phyloP scores from a whole-genome alignment of 2,888 invertebrate genomes.

The Baccha elongata region DNA sequence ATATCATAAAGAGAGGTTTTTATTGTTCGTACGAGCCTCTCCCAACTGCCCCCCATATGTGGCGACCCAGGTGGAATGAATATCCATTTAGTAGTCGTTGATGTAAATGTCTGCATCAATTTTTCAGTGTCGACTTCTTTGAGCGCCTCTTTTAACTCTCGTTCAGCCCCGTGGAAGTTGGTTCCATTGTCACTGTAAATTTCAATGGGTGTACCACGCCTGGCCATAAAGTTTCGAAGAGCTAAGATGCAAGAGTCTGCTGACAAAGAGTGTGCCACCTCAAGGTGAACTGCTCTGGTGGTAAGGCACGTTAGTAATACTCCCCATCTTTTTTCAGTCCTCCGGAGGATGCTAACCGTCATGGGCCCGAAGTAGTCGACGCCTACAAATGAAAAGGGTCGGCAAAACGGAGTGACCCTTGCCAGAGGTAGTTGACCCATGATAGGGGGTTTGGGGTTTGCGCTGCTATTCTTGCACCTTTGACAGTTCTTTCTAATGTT shows the following conservation, averaged over 20 bases:
- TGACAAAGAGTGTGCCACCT: background rate
- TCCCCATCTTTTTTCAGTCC: no score
- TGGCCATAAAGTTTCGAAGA: constrained; percentile 43
- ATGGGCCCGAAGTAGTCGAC: no score
- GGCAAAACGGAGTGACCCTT: constrained; percentile 2
- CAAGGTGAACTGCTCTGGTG: background rate
- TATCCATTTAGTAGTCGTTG: constrained; percentile 53
- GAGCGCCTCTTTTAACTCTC: background rate
- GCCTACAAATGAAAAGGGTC: no score
- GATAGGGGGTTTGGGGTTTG: constrained; percentile 5
- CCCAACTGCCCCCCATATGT: no score
- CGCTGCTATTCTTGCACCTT: background rate
- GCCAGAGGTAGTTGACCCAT: constrained; percentile 26
- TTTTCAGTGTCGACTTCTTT: constrained; percentile 5
- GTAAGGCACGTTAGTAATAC: no score
- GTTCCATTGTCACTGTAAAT: constrained; percentile 10
- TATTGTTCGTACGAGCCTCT: constrained; percentile 30
- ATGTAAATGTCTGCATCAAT: constrained; percentile 1
- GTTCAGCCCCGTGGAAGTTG: constrained; percentile 3
- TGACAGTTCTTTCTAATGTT: no score
- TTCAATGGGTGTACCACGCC: background rate
- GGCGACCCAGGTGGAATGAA: constrained; percentile 73
- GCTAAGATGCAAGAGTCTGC: constrained; percentile 42
- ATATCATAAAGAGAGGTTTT: constrained; percentile 49
- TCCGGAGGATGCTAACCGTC: no score